Evolutionary conservation across 2,797 vertebrate species (phyloP).

Genomic region (Gymnothorax reevesii): DNA sequence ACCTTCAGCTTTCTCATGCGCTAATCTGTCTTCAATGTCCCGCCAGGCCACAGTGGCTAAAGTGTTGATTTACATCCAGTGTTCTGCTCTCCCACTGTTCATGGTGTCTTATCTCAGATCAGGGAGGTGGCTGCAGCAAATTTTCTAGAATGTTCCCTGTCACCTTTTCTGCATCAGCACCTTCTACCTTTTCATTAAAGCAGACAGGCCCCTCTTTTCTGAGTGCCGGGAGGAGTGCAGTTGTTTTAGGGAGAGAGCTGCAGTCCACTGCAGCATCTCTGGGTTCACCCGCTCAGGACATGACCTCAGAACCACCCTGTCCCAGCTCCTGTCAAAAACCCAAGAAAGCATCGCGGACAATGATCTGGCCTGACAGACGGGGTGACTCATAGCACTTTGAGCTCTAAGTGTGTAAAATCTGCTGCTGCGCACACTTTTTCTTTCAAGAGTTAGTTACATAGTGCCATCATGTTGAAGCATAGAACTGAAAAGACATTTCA

Average conservation of each 20-base stretch:
- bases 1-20: not conserved
- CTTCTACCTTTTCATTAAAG: constrained; percentile 56
- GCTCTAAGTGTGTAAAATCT: too few species aligned
- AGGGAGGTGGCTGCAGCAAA: not conserved
- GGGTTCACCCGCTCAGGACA: constrained; percentile 29
- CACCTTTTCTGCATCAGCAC: not conserved
- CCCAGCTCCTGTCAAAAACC: constrained; percentile 37
- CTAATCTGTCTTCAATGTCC: not conserved
- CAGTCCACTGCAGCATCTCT: constrained; percentile 57
- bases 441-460: not conserved
- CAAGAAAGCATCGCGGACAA: not conserved
- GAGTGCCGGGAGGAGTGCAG: constrained; percentile 50
- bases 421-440: not conserved
- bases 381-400: too few species aligned
- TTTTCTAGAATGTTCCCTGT: not conserved
- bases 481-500: not conserved
- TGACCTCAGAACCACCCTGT: constrained; percentile 24
- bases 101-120: not conserved
- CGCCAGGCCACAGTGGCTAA: not conserved
- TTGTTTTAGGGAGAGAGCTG: constrained; percentile 57
- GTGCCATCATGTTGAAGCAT: not conserved
- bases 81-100: not conserved
- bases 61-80: not conserved
- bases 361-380: not conserved
- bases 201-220: constrained; percentile 56